A percentile compares a stretch with the other conserved stretches of the same genome.
Conservation (phyloP, 2,888 invertebrate genomes). For the Acrocyrtus sp. region DNA sequence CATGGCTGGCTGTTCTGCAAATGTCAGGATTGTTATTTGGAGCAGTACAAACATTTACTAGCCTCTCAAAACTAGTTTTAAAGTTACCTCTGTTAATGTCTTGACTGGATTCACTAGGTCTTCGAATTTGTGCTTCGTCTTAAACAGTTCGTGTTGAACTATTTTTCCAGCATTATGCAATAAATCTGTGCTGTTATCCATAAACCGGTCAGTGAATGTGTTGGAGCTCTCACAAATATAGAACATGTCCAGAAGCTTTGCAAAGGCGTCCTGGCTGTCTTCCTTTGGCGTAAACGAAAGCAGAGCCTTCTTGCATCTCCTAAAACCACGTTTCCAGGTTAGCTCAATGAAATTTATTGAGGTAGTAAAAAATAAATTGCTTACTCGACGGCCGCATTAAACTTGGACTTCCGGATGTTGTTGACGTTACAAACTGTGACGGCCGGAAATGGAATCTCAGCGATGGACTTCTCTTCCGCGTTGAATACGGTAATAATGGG, state of each 20-base stretch:
- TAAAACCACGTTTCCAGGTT: too few species aligned
- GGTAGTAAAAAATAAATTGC: too few species aligned
- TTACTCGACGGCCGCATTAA: constrained; percentile 47
- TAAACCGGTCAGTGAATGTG: constrained; percentile 54
- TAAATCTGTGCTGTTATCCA: constrained; percentile 47
- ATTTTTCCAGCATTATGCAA: too few species aligned
- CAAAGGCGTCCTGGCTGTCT: constrained; percentile 6
- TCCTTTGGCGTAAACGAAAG: too few species aligned
- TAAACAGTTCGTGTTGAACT: too few species aligned
- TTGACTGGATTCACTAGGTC: neutral
- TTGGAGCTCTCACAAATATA: constrained; percentile 54
- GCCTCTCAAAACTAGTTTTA: neutral
- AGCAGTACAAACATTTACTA: neutral
- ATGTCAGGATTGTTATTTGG: constrained; percentile 32
- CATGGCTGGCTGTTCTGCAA: constrained; percentile 84
- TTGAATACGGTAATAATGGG: constrained; percentile 59
- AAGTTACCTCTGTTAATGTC: constrained; percentile 4
- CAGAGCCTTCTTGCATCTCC: too few species aligned
- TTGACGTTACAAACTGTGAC: constrained; percentile 61
- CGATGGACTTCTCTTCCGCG: constrained; percentile 48
- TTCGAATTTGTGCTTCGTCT: neutral
- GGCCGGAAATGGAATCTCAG: constrained; percentile 59
- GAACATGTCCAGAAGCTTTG: constrained; percentile 41
- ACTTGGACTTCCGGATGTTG: constrained; percentile 51
- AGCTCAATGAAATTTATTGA: too few species aligned